Evolutionary conservation across 2,888 invertebrate genomes (phyloP), one percentile per base, ranked within the genome.

Genomic region (Caenorhabditis uteleia): DNA sequence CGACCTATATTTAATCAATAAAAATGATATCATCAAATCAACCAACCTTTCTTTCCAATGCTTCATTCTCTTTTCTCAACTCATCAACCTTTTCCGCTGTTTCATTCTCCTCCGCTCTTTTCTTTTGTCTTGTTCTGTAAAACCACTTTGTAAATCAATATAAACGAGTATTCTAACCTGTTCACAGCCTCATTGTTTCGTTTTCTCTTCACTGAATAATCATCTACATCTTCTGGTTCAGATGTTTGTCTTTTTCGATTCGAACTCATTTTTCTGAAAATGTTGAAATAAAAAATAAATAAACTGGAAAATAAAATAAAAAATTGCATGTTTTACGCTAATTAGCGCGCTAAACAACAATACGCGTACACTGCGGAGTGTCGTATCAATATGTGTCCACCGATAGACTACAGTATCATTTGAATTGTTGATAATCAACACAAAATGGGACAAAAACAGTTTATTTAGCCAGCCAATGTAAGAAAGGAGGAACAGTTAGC

Each of bases 141-240:
- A 16, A 36, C 31, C 16, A 6, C 18, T n/a, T n/a, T n/a, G n/a
- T n/a, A n/a, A n/a, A n/a, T n/a, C n/a, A n/a, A n/a, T n/a, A n/a
- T n/a, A n/a, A n/a, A n/a, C n/a, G n/a, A 49, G 14, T n/a, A 34
- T 25, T 34, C 44, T 36, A 20, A 74, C 74, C 69, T 68, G 60
- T 77, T 78, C n/a, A 82, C 82, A 8, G 82, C 82, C 26, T 76
- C 81, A 48, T 82, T 82, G 51, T 82, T 82, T 26, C 77, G 58
- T 29, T 69, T 68, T n/a, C 82, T 68, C 50, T 82, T 82, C 67
- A 71, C 40, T 16, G 48, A 36, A 50, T 82, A 82, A 33, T 77
- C 78, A 18, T 71, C 71, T 21, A 69, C 72, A 3, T 60, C 67
- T 1, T 56, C 61, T 26, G 51, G 55, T n/a, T 44, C 50, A 12